A percentile compares a stretch with the other conserved stretches of the same genome.
phyloP scores from a whole-genome alignment of 2,888 invertebrate genomes.

The Eupelmus urozonus region DNA sequence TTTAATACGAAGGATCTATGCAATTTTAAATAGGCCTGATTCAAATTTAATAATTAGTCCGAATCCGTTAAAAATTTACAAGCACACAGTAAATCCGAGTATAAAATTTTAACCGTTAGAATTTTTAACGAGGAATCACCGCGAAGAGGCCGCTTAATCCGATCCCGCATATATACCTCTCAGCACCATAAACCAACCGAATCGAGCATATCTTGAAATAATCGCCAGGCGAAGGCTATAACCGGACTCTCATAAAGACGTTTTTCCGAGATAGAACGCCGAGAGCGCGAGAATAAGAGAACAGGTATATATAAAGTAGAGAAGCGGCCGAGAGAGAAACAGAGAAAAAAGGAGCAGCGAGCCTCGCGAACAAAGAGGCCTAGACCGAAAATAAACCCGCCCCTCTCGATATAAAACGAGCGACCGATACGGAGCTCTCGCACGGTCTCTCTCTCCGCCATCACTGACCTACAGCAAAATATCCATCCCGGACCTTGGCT shows the following conservation, averaged over 20 bases:
- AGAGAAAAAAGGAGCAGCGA: not conserved
- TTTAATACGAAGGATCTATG: too few species aligned
- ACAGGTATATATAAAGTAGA: not conserved
- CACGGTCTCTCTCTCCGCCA: not conserved
- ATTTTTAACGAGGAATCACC: too few species aligned
- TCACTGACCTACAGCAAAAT: conserved; percentile 21
- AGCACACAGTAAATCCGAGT: too few species aligned
- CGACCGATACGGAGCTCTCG: not conserved
- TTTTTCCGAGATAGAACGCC: conserved; percentile 17
- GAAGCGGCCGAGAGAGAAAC: too few species aligned
- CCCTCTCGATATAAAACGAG: not conserved
- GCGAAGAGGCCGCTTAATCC: too few species aligned
- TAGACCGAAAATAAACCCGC: not conserved
- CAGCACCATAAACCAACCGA: too few species aligned
- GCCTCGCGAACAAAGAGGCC: not conserved
- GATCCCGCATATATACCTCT: too few species aligned
- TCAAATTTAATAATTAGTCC: too few species aligned
- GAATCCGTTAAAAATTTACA: too few species aligned
- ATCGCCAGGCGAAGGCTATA: conserved; percentile 17
- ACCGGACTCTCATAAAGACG: conserved; percentile 26
- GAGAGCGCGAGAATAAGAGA: not conserved
- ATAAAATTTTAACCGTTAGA: too few species aligned
- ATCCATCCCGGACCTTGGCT: conserved; percentile 25
- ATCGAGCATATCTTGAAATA: too few species aligned
- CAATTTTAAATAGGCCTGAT: too few species aligned